Evolutionary conservation across 1,140 invertebrate genomes (phyloP).

Genomic region (Branchinecta lindahli): DNA sequence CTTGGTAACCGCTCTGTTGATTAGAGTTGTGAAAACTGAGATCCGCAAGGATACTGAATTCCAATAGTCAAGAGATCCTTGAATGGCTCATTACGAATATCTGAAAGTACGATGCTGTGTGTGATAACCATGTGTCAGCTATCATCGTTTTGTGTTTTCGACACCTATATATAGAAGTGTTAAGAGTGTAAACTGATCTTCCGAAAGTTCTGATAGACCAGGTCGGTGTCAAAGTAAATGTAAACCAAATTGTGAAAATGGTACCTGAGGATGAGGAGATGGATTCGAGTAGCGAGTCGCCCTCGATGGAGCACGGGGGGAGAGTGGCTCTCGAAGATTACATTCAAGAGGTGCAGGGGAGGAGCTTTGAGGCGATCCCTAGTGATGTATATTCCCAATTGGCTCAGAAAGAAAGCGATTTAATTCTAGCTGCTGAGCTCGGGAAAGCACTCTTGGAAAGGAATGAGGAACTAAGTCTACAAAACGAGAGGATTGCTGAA

Average conservation of each 20-base stretch:
- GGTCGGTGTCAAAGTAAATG: too few relatives aligned
- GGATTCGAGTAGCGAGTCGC: neutral
- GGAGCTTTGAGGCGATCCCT: conserved; percentile 25
- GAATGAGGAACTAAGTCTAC: conserved; percentile 74
- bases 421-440: conserved; percentile 79
- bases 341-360: conserved; percentile 39
- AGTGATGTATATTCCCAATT: conserved; percentile 60
- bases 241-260: neutral
- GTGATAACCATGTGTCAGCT: too few relatives aligned
- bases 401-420: conserved; percentile 79
- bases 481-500: conserved; percentile 66
- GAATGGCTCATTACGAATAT: too few relatives aligned
- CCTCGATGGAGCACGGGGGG: neutral
- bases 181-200: too few relatives aligned
- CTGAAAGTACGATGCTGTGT: too few relatives aligned
- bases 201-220: too few relatives aligned
- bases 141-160: too few relatives aligned
- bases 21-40: too few relatives aligned
- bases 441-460: conserved; percentile 86
- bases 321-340: conserved; percentile 35
- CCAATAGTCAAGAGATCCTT: too few relatives aligned
- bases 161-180: too few relatives aligned
- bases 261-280: conserved; percentile 10
- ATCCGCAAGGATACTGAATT: too few relatives aligned
- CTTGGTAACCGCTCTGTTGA: too few relatives aligned